A percentile compares a stretch with the other conserved stretches of the same genome.
Evolutionary conservation across 2,888 invertebrate genomes (phyloP).

Genomic region (Stenodema calcarata): DNA sequence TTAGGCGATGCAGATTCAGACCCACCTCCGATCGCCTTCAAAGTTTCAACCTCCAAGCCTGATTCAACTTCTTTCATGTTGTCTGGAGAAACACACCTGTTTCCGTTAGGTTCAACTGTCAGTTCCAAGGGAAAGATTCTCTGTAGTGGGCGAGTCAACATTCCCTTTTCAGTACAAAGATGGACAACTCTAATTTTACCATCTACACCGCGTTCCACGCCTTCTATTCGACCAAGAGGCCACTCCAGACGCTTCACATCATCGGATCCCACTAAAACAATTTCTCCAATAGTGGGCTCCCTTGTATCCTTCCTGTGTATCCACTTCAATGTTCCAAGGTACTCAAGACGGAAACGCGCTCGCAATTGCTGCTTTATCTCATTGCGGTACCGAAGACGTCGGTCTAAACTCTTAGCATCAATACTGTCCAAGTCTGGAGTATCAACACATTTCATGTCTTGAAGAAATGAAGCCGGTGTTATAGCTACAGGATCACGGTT

Average conservation of each 20-base stretch:
- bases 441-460: no score
- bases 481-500: conserved; percentile 55
- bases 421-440: not conserved
- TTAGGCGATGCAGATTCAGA: no score
- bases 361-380: not conserved
- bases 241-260: not conserved
- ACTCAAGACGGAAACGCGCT: not conserved
- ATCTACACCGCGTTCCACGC: not conserved
- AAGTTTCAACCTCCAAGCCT: no score
- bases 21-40: no score
- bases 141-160: not conserved
- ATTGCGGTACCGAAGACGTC: not conserved
- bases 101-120: not conserved
- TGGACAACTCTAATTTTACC: no score
- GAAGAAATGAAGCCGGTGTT: conserved; percentile 41
- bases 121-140: not conserved
- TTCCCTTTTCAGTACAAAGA: no score
- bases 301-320: not conserved
- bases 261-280: not conserved
- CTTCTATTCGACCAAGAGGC: not conserved
- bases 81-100: no score
- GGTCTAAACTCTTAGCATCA: not conserved
- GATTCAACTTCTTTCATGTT: no score
- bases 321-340: not conserved
- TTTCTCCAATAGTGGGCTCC: not conserved